phyloP scores from a whole-genome alignment of 53 echinoderm and acorn worm species.

The Holothuria leucospilota region DNA sequence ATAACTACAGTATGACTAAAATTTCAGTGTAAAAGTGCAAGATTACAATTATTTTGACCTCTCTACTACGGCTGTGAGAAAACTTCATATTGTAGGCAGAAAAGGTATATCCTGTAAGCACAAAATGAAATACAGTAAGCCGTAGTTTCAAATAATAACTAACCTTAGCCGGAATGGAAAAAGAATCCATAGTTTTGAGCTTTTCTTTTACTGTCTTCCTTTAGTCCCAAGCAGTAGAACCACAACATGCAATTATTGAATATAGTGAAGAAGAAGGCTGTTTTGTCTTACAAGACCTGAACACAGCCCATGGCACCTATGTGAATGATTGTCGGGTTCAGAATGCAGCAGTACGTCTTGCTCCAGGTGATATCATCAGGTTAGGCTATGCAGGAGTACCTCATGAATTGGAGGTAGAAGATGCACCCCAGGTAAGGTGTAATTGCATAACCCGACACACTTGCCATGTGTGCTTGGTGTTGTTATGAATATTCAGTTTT shows the following conservation, averaged over 20 bases:
- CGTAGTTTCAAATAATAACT: no score
- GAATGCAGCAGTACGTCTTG: conserved; percentile 93
- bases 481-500: not conserved
- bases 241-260: conserved; percentile 91
- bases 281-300: conserved; percentile 93
- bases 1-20: no score
- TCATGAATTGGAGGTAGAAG: conserved; percentile 90
- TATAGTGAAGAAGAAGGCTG: conserved; percentile 88
- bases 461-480: no score
- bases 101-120: no score
- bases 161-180: no score
- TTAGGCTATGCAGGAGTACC: conserved; percentile 91
- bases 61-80: no score
- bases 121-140: no score
- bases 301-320: conserved; percentile 96
- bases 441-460: not conserved
- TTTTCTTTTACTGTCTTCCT: not conserved
- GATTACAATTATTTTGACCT: no score
- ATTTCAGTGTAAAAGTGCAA: no score
- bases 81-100: no score
- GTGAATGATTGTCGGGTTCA: conserved; percentile 98
- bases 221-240: conserved; percentile 79
- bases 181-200: no score
- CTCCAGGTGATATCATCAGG: conserved; percentile 89
- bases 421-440: conserved; percentile 72